Conservation (phyloP, 2,888 invertebrate species). For the Tuta absoluta region DNA sequence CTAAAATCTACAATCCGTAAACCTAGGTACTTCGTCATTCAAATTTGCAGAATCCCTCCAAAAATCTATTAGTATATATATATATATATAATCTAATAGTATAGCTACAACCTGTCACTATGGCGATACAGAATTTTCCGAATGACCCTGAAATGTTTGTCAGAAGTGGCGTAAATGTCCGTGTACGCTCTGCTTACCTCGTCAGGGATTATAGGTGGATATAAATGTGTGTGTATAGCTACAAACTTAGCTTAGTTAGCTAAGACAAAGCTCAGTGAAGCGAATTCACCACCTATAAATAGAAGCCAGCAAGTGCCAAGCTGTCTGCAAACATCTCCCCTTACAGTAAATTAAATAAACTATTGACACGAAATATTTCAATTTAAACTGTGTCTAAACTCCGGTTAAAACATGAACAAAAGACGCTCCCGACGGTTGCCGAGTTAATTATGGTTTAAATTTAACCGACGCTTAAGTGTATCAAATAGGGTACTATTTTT, state of each 20-base stretch:
- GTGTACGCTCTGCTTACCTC: too few relatives aligned
- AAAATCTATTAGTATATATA: too few relatives aligned
- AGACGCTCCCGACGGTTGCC: constrained; percentile 19
- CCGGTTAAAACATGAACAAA: constrained; percentile 27
- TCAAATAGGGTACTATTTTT: constrained; percentile 26
- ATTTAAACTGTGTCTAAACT: constrained; percentile 25
- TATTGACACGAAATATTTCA: constrained; percentile 25
- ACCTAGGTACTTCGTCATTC: too few relatives aligned
- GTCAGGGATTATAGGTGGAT: too few relatives aligned
- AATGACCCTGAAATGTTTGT: too few relatives aligned
- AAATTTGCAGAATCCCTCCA: too few relatives aligned
- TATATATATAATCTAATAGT: too few relatives aligned
- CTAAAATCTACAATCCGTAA: too few relatives aligned
- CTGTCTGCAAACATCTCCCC: neutral
- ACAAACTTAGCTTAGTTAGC: neutral
- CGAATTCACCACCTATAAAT: constrained; percentile 3
- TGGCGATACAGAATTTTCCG: too few relatives aligned
- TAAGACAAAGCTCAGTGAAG: neutral
- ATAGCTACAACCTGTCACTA: too few relatives aligned
- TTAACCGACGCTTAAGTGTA: constrained; percentile 46
- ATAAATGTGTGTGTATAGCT: neutral
- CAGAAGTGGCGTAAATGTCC: too few relatives aligned
- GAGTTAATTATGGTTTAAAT: constrained; percentile 55
- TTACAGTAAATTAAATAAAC: constrained; percentile 22
- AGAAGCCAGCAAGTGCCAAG: constrained; percentile 5